Evolutionary conservation across 2,888 invertebrate genomes (phyloP).

Genomic region (Aplocera efformata): DNA sequence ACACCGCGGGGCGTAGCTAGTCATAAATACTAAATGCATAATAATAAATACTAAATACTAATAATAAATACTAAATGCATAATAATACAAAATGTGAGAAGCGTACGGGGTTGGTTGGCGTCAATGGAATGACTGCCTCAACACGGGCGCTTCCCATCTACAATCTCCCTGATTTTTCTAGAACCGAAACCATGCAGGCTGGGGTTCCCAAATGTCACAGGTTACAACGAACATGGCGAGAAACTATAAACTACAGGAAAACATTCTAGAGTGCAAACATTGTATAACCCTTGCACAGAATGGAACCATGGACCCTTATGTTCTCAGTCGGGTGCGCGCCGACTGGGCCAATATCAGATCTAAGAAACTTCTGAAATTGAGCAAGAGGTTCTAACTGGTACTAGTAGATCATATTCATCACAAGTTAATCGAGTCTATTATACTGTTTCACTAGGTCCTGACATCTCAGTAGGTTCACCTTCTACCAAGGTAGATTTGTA

Average conservation of each 20-base stretch:
- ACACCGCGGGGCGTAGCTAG: too few relatives aligned
- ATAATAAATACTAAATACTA: too few relatives aligned
- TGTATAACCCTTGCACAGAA: background rate
- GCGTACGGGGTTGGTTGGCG: slow-evolving; percentile 78
- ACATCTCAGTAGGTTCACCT: too few relatives aligned
- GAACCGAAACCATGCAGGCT: slow-evolving; percentile 66
- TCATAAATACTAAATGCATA: too few relatives aligned
- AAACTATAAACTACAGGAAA: background rate
- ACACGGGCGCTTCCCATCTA: slow-evolving; percentile 72
- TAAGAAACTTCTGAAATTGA: background rate
- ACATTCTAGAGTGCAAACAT: slow-evolving; percentile 1
- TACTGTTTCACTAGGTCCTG: too few relatives aligned
- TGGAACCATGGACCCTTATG: slow-evolving; percentile 1
- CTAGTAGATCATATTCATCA: too few relatives aligned
- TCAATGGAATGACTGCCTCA: slow-evolving; percentile 72
- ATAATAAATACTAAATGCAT: slow-evolving; percentile 1
- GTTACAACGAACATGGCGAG: too few relatives aligned
- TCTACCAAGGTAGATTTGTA: too few relatives aligned
- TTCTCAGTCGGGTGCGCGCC: background rate
- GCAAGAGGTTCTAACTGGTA: background rate
- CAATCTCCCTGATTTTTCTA: slow-evolving; percentile 76
- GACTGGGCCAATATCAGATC: background rate
- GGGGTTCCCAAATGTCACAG: slow-evolving; percentile 68
- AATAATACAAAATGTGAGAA: slow-evolving; percentile 55
- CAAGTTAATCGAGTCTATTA: too few relatives aligned